Conservation (phyloP, 2,113 vertebrate genomes). For the Copsychus sechellarum region DNA sequence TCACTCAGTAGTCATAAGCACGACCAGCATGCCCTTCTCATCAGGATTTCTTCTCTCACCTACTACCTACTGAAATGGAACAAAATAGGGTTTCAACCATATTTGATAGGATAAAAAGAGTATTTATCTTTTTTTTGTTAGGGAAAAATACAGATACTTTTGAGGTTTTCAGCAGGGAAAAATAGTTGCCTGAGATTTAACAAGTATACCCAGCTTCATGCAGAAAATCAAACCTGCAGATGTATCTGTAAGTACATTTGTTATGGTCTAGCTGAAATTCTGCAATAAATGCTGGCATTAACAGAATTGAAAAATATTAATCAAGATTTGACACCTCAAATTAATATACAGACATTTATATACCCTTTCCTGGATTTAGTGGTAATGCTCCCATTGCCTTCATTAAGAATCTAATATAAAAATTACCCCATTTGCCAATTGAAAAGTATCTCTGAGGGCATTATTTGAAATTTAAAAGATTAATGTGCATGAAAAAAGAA, state of each 20-base stretch:
- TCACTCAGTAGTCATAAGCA: neutral
- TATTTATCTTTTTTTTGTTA: neutral
- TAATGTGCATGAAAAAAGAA: neutral
- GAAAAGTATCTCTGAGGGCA: neutral
- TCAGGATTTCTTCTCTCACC: neutral
- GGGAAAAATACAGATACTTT: neutral
- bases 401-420: neutral
- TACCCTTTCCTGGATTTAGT: neutral
- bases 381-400: neutral
- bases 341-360: neutral
- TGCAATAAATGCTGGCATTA: neutral
- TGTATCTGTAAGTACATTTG: neutral
- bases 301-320: neutral
- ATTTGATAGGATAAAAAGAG: neutral
- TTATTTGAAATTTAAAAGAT: neutral
- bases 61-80: accelerated
- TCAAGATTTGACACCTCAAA: neutral
- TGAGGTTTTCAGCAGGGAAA: neutral
- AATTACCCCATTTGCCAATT: neutral
- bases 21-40: neutral
- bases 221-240: neutral
- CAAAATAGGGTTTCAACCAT: neutral
- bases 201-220: neutral
- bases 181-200: neutral
- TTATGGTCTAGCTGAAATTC: neutral